phyloP scores from a whole-genome alignment of 2,797 vertebrate species.

The Avahi laniger region DNA sequence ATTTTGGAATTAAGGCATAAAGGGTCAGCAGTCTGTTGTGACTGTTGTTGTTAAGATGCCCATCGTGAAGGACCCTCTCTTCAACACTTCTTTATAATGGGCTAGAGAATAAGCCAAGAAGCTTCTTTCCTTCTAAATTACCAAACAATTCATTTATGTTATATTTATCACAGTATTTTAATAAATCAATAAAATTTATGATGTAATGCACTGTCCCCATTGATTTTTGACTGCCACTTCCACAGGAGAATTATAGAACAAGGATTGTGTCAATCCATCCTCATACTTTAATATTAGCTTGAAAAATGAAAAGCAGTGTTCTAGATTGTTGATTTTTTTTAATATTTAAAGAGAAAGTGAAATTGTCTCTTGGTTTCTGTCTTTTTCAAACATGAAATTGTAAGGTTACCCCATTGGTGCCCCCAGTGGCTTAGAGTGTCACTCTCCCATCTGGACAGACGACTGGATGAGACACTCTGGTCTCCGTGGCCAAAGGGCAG shows the following conservation, averaged over 20 bases:
- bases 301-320: neutral
- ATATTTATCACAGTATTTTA: neutral
- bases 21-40: neutral
- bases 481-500: slow-evolving; percentile 36
- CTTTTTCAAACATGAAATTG: neutral
- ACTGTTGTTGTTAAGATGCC: neutral
- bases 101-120: neutral
- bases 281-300: neutral
- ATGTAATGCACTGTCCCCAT: neutral
- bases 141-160: neutral
- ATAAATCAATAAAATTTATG: neutral
- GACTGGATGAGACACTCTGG: neutral
- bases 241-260: neutral
- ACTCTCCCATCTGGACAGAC: neutral
- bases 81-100: neutral
- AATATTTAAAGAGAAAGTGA: neutral
- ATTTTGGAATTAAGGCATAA: neutral
- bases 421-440: neutral
- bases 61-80: neutral
- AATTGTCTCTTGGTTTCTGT: neutral
- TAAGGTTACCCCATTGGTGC: neutral
- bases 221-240: neutral
- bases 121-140: neutral
- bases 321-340: neutral
- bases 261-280: neutral